These are phyloP conservation scores for Sturmia bella DNA, from an alignment of 2,888 invertebrate genomes.

Conservation along the genomic window DNA sequence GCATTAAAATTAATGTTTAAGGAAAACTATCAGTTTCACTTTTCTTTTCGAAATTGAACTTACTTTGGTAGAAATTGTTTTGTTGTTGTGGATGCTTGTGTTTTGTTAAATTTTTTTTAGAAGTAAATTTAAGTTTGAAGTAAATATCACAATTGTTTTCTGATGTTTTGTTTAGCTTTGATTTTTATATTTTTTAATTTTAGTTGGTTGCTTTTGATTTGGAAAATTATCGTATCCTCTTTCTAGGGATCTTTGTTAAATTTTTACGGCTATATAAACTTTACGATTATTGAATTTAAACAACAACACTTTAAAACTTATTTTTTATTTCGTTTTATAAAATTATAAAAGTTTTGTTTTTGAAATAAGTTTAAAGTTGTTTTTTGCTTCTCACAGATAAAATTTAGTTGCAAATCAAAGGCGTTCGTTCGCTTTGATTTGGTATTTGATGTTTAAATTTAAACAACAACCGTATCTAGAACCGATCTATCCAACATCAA, in stretches of 20 bases:
- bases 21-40: background rate
- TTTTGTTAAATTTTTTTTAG: constrained; percentile 55
- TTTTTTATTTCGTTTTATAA: background rate
- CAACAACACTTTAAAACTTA: constrained; percentile 59
- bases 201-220: constrained; percentile 51
- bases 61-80: constrained; percentile 56
- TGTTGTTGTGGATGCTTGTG: constrained; percentile 28
- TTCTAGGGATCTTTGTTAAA: constrained; percentile 52
- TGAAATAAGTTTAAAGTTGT: constrained; percentile 24
- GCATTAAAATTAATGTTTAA: background rate
- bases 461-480: constrained; percentile 73
- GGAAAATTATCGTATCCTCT: constrained; percentile 59
- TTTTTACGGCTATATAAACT: constrained; percentile 44
- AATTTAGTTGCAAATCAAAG: constrained; percentile 28
- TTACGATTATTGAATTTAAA: constrained; percentile 44
- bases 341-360: background rate
- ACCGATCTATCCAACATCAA: constrained; percentile 82
- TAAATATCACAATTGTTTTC: constrained; percentile 72
- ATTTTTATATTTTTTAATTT: constrained; percentile 60
- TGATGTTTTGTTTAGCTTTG: constrained; percentile 37
- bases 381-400: constrained; percentile 56
- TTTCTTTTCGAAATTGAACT: constrained; percentile 24
- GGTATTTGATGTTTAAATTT: constrained; percentile 59
- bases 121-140: constrained; percentile 44
- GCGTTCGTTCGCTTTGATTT: constrained; percentile 47